These are phyloP conservation scores for Bostrychus sinensis DNA, from an alignment of 2,113 vertebrate species.

Conservation along the genomic window DNA sequence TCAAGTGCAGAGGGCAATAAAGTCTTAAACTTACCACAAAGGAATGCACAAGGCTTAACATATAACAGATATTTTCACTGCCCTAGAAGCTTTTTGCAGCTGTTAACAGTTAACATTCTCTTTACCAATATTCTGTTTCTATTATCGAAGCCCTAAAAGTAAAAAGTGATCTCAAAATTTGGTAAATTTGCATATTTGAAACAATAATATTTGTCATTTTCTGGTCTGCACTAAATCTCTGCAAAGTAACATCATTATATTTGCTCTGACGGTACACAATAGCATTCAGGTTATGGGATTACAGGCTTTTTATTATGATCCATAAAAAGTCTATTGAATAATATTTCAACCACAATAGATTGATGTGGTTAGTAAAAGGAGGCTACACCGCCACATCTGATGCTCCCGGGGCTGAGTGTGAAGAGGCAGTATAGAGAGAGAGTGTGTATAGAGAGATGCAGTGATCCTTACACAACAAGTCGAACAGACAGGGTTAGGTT, in stretches of 20 bases:
- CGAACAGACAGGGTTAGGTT: slow-evolving; percentile 32
- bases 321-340: not conserved
- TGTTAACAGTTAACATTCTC: too few relatives aligned
- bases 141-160: too few relatives aligned
- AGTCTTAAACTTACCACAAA: too few relatives aligned
- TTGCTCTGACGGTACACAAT: not conserved
- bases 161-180: not conserved
- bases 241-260: not conserved
- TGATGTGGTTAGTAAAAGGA: not conserved
- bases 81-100: too few relatives aligned
- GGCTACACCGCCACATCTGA: not conserved
- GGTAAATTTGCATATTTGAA: not conserved
- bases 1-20: too few relatives aligned
- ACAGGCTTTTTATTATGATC: not conserved
- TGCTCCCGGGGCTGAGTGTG: not conserved
- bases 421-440: too few relatives aligned
- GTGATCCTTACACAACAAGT: slow-evolving; percentile 19
- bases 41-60: too few relatives aligned
- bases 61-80: too few relatives aligned
- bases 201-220: not conserved
- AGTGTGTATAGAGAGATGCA: not conserved
- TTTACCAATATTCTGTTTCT: too few relatives aligned
- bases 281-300: not conserved
- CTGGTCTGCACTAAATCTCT: not conserved
- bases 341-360: not conserved